Evolutionary conservation across 2,888 invertebrate genomes (phyloP).

Genomic region (Sialis lutaria): DNA sequence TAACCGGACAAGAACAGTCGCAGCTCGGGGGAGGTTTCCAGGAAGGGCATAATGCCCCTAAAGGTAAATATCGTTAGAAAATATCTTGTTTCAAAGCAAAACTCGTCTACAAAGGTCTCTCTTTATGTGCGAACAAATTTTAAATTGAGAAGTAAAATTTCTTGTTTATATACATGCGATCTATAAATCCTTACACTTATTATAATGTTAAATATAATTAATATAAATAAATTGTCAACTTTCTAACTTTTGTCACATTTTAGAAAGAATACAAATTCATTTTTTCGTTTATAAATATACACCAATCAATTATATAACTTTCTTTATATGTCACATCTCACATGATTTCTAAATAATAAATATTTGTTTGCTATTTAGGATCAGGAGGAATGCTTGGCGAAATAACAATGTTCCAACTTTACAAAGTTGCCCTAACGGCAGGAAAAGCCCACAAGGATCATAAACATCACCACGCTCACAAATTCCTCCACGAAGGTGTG

Average conservation of each 20-base stretch:
- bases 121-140: too few species aligned
- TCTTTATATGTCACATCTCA: too few species aligned
- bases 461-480: constrained; percentile 74
- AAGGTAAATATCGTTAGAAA: constrained; percentile 20
- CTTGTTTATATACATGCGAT: background rate
- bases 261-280: too few species aligned
- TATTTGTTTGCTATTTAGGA: constrained; percentile 23
- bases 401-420: constrained; percentile 63
- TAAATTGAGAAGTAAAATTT: too few species aligned
- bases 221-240: too few species aligned
- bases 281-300: too few species aligned
- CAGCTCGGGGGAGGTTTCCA: constrained; percentile 36
- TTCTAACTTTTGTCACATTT: too few species aligned
- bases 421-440: constrained; percentile 63
- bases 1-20: constrained; percentile 57
- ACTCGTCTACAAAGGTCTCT: too few species aligned
- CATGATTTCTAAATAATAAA: too few species aligned
- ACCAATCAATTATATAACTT: too few species aligned
- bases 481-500: constrained; percentile 55
- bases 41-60: constrained; percentile 29
- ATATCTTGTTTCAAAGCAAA: too few species aligned
- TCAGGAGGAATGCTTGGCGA: constrained; percentile 53
- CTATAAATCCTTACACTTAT: background rate
- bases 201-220: too few species aligned
- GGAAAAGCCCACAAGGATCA: constrained; percentile 77